Conservation (phyloP, 1,140 invertebrate species). For the Goniozus legneri region DNA sequence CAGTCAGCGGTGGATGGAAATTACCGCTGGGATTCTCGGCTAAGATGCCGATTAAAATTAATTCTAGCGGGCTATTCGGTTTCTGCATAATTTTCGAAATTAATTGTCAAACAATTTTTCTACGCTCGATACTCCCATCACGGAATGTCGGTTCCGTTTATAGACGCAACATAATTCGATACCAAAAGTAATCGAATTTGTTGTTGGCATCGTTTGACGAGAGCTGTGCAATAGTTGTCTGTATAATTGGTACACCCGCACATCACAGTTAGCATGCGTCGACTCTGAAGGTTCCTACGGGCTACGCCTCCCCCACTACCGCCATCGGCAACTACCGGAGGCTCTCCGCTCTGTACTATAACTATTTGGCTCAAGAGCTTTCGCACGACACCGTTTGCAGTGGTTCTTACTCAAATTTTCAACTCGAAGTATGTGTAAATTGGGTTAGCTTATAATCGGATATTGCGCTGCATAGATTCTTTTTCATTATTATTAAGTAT, state of each 20-base stretch:
- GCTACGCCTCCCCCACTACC: constrained; percentile 21
- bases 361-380: constrained; percentile 39
- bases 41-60: constrained; percentile 26
- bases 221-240: constrained; percentile 51
- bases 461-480: too few relatives aligned
- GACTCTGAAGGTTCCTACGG: too few relatives aligned
- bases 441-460: too few relatives aligned
- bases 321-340: neutral
- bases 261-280: too few relatives aligned
- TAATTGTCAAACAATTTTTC: neutral
- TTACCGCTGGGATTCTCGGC: constrained; percentile 2
- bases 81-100: neutral
- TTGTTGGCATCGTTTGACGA: constrained; percentile 54
- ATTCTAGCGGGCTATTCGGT: neutral
- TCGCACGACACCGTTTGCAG: constrained; percentile 22
- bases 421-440: too few relatives aligned
- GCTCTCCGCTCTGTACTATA: constrained; percentile 19
- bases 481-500: too few relatives aligned
- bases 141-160: neutral
- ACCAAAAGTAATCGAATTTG: constrained; percentile 54
- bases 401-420: too few relatives aligned
- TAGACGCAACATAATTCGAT: constrained; percentile 43
- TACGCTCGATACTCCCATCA: neutral
- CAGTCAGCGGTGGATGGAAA: constrained; percentile 9
- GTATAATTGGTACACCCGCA: constrained; percentile 52